Evolutionary conservation across 2,797 vertebrate genomes (phyloP).

Genomic region (Remorina albescens): DNA sequence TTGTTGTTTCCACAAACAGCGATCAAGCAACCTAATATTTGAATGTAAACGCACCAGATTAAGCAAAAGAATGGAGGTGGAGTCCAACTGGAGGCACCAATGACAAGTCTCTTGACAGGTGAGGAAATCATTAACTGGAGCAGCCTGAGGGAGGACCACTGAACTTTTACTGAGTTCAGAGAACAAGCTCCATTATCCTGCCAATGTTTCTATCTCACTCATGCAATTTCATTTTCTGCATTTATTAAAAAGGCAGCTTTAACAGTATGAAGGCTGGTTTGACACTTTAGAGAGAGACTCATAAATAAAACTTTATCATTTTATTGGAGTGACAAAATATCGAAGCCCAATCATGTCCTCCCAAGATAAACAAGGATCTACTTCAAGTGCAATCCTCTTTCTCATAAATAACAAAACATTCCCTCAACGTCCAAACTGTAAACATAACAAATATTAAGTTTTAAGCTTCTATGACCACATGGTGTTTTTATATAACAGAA

Average conservation of each 20-base stretch:
- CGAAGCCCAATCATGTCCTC: slow-evolving; percentile 21
- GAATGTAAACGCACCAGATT: slow-evolving; percentile 51
- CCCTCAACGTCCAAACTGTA: too few relatives aligned
- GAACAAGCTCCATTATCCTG: neutral
- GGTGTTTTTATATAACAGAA: too few relatives aligned
- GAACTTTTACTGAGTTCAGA: slow-evolving; percentile 25
- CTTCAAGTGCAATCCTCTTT: neutral
- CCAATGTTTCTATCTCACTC: neutral
- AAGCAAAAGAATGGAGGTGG: slow-evolving; percentile 40
- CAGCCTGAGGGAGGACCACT: slow-evolving; percentile 6
- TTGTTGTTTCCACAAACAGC: slow-evolving; percentile 52
- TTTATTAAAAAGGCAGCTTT: neutral
- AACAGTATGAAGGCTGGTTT: neutral
- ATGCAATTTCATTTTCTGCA: neutral
- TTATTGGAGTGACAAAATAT: slow-evolving; percentile 18
- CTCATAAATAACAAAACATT: neutral
- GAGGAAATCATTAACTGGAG: slow-evolving; percentile 73
- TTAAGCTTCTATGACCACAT: too few relatives aligned
- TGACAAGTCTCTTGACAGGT: slow-evolving; percentile 62
- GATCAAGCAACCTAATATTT: slow-evolving; percentile 35
- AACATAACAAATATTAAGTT: too few relatives aligned
- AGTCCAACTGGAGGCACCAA: slow-evolving; percentile 23
- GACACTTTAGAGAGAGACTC: neutral
- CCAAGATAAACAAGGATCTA: slow-evolving; percentile 3
- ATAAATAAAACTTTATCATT: slow-evolving; percentile 16